A percentile compares a stretch with the other conserved stretches of the same genome.
Conservation (phyloP, 2,797 vertebrate genomes). For the Malacoraja senta region DNA sequence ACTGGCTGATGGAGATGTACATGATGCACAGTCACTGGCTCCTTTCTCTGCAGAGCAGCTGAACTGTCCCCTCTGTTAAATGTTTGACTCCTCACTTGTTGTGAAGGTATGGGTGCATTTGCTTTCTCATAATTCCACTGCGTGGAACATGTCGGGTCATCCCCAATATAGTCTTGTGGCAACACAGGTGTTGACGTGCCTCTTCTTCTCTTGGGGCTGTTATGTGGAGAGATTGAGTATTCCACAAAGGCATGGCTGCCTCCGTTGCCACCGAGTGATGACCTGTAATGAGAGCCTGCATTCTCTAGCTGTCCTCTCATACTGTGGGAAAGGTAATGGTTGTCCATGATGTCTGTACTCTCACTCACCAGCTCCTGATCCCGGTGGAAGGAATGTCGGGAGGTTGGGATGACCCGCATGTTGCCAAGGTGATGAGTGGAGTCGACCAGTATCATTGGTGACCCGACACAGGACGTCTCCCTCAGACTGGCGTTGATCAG, state of each 20-base stretch:
- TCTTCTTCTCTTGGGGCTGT: constrained; percentile 78
- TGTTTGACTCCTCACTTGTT: constrained; percentile 60
- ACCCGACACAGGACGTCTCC: constrained; percentile 61
- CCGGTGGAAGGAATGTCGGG: constrained; percentile 49
- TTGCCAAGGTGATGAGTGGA: constrained; percentile 52
- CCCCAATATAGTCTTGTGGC: constrained; percentile 25
- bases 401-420: constrained; percentile 46
- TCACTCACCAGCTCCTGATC: constrained; percentile 57
- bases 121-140: constrained; percentile 71
- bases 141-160: constrained; percentile 28
- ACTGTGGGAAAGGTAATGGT: constrained; percentile 65
- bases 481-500: constrained; percentile 67
- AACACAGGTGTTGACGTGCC: constrained; percentile 76
- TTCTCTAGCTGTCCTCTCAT: constrained; percentile 43
- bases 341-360: constrained; percentile 55
- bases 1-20: constrained; percentile 28
- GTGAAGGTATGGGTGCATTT: constrained; percentile 52
- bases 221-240: constrained; percentile 72
- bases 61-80: constrained; percentile 55
- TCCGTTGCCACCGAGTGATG: constrained; percentile 49
- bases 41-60: neutral
- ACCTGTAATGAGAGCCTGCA: constrained; percentile 55
- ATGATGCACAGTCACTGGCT: constrained; percentile 9
- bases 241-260: constrained; percentile 67
- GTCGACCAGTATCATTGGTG: constrained; percentile 73